Conservation (phyloP, 1,140 invertebrate genomes). For the Tetragnatha versicolor region DNA sequence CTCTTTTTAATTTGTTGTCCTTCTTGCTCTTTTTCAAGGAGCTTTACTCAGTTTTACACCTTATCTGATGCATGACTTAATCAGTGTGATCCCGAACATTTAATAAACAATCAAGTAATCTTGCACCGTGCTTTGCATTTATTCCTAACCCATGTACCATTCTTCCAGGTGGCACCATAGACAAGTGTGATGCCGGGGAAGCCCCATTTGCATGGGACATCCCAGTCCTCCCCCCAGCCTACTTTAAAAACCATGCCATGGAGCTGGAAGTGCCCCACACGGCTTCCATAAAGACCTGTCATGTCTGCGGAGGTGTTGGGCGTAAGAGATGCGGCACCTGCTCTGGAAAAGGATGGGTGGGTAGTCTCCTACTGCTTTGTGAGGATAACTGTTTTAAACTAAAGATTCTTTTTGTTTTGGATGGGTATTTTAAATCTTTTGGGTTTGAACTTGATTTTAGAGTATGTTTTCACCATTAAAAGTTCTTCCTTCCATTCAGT, state of each 20-base stretch:
- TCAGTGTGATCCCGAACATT: neutral
- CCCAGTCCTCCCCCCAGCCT: constrained; percentile 62
- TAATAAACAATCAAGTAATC: neutral
- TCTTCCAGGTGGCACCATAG: constrained; percentile 65
- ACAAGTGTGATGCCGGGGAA: constrained; percentile 65
- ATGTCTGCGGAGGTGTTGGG: constrained; percentile 68
- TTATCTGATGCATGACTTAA: neutral
- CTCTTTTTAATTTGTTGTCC: no score
- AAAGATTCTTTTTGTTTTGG: no score
- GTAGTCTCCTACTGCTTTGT: no score
- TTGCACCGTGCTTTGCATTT: neutral
- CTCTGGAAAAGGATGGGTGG: constrained; percentile 68
- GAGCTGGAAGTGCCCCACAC: constrained; percentile 70
- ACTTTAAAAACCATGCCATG: constrained; percentile 67
- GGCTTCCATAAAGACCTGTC: constrained; percentile 69
- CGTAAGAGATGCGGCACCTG: constrained; percentile 67
- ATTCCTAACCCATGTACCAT: neutral
- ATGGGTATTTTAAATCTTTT: no score
- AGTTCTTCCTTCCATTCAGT: no score
- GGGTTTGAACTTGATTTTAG: no score
- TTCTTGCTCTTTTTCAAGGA: no score
- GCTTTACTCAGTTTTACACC: no score
- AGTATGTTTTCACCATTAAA: no score
- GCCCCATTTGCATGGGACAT: constrained; percentile 71
- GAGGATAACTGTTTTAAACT: no score